Base-by-base conservation (phyloP, 2,888 invertebrate species). In the Lapara coniferarum region DNA sequence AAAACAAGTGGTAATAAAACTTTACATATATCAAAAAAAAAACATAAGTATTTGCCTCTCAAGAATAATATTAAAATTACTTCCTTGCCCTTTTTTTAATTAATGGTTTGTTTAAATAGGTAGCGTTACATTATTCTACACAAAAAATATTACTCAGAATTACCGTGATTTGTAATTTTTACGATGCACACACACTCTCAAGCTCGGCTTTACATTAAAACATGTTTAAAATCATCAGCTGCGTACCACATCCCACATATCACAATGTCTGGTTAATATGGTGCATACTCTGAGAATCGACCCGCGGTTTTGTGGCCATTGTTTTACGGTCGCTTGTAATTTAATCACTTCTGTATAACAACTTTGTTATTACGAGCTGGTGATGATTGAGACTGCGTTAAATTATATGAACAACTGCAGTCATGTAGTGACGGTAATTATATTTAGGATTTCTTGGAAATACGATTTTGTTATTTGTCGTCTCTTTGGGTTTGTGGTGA, bases 281-380 rank as follows among this genome's bases (percentile, higher is more conserved):
- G 69, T 69, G 69, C 57, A 66, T 66, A 56, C 66, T 69, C 69
- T 44, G 46, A 70, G 69, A 70, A 66, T 52, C 66, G 57, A n/a
- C 30, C n/a, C 77, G 77, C 75, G 81, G 77, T 63, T 80, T 78
- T 82, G 83, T 74, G 82, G 81, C 78, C 80, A 84, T 84, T 85
- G 81, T 85, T 86, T 85, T 84, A 85, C 79, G 82, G 78, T 69
- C 79, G 71, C 69, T 70, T 78, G 84, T 83, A 86, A 85, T 83
- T 83, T 85, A 85, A 84, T 85, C 84, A 83, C 82, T 83, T 78
- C 81, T 77, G 77, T 66, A 66, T 52, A 66, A 73, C 80, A 77
- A 84, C 83, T 82, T 83, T 83, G 84, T 83, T 79, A 83, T 81
- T 75, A 77, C 72, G 71, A 76, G 77, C 75, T 76, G 78, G 30